Evolutionary conservation across 2,888 invertebrate genomes (phyloP).

Genomic region (Tethea ocularis): DNA sequence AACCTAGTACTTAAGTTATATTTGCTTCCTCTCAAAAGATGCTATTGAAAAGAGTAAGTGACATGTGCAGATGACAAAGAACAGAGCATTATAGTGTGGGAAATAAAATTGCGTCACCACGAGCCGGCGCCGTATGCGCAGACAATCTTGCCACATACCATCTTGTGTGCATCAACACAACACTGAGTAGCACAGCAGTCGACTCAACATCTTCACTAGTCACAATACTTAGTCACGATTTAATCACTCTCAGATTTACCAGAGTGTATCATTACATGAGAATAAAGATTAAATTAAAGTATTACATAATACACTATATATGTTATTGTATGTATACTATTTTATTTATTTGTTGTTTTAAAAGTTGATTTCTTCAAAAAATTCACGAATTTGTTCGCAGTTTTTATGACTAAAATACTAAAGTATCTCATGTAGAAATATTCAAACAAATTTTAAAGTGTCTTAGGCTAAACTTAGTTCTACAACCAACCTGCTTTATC

Average conservation of each 20-base stretch:
- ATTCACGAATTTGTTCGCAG: too few relatives aligned
- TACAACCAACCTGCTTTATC: constrained; percentile 86
- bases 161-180: constrained; percentile 5
- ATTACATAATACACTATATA: too few relatives aligned
- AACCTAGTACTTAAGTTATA: too few relatives aligned
- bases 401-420: too few relatives aligned
- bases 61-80: constrained; percentile 8
- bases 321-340: too few relatives aligned
- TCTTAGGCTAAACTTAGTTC: neutral
- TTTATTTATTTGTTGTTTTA: too few relatives aligned
- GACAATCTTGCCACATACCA: constrained; percentile 8
- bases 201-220: neutral
- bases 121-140: constrained; percentile 17
- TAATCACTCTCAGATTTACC: constrained; percentile 15
- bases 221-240: neutral
- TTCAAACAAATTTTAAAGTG: too few relatives aligned
- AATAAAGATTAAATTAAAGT: neutral
- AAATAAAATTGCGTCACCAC: constrained; percentile 32
- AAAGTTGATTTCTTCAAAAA: too few relatives aligned
- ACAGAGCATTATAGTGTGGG: constrained; percentile 25
- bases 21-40: too few relatives aligned
- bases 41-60: neutral
- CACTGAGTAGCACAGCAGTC: neutral
- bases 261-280: constrained; percentile 11
- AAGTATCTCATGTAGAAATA: too few relatives aligned